Percentiles rank a stretch among this genome's conserved stretches.
Evolutionary conservation across 2,888 invertebrate species (phyloP).

Genomic region (Mythimna albipuncta): DNA sequence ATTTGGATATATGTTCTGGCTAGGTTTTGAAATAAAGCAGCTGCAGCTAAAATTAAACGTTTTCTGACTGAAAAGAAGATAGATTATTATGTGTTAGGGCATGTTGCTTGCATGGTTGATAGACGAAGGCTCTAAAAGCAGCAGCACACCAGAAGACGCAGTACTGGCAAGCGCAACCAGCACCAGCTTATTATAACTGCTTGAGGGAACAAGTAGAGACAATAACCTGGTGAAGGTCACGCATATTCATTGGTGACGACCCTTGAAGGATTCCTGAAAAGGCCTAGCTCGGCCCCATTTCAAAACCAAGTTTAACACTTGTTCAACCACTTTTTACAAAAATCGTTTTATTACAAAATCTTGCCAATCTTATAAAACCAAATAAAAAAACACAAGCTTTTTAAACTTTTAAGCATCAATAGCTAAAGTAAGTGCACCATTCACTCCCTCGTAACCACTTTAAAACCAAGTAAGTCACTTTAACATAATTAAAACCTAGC

Average conservation of each 20-base stretch:
- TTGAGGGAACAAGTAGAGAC: neutral
- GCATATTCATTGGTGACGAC: neutral
- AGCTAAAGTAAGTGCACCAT: conserved; percentile 10
- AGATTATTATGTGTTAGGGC: too few relatives aligned
- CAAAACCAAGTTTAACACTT: too few relatives aligned
- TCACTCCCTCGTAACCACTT: conserved; percentile 3
- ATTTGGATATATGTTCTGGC: too few relatives aligned
- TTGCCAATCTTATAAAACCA: conserved; percentile 7
- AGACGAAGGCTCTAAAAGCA: neutral
- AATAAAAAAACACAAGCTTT: conserved; percentile 9
- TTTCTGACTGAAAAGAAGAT: too few relatives aligned
- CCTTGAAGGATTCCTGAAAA: neutral
- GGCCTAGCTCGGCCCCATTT: too few relatives aligned
- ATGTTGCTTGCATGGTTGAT: too few relatives aligned
- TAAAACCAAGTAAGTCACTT: conserved; percentile 16
- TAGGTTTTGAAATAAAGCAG: too few relatives aligned
- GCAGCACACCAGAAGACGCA: neutral
- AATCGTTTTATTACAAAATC: conserved; percentile 5
- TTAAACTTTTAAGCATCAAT: conserved; percentile 2
- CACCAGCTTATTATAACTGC: too few relatives aligned
- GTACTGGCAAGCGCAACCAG: neutral
- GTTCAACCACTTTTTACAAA: neutral
- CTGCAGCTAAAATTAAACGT: too few relatives aligned
- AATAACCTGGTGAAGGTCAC: neutral
- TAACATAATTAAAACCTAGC: neutral